phyloP scores from a whole-genome alignment of 2,797 vertebrate species.

The Platalea minor region DNA sequence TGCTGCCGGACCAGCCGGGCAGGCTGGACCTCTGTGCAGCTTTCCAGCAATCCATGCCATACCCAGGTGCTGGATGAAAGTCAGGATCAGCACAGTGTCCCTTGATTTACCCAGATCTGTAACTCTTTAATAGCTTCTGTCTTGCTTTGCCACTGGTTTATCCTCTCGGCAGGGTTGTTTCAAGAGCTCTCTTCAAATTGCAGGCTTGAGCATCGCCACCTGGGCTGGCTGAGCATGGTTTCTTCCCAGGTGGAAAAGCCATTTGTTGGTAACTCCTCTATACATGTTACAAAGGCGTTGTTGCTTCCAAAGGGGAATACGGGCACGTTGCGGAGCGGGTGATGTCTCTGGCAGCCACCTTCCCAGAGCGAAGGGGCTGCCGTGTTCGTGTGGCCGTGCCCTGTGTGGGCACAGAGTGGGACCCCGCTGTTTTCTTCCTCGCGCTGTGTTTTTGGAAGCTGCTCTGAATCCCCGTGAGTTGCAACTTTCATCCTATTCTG shows the following conservation, averaged over 20 bases:
- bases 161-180: not conserved
- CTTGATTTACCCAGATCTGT: not conserved
- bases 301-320: not conserved
- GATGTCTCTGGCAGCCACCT: not conserved
- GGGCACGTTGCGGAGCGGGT: rapidly evolving
- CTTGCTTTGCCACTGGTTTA: not conserved
- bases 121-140: not conserved
- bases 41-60: not conserved
- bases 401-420: not conserved
- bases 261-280: not conserved
- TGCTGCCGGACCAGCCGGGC: not conserved
- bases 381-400: rapidly evolving
- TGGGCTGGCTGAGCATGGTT: not conserved
- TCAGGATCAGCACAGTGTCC: not conserved
- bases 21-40: not conserved
- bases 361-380: not conserved
- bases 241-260: not conserved
- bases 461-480: not conserved
- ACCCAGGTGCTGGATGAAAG: not conserved
- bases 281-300: rapidly evolving
- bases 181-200: not conserved
- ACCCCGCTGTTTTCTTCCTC: not conserved
- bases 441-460: not conserved
- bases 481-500: not conserved
- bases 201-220: not conserved